A percentile compares a stretch with the other conserved stretches of the same genome.
phyloP scores from a whole-genome alignment of 1,140 invertebrate species.

The Apis florea region DNA sequence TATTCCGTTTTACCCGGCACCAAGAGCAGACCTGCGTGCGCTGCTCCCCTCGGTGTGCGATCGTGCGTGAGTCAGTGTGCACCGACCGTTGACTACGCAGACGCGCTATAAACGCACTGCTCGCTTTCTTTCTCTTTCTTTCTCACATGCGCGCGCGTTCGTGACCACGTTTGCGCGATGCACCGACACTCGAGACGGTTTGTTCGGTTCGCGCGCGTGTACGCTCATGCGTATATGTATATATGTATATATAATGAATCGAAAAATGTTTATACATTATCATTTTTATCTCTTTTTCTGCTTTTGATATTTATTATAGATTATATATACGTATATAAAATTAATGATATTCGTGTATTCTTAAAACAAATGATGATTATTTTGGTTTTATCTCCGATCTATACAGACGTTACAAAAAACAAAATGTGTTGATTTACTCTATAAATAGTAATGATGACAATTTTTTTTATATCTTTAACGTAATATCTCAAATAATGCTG shows the following conservation, averaged over 20 bases:
- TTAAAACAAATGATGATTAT: no score
- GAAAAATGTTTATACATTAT: background rate
- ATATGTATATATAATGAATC: background rate
- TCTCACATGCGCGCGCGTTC: background rate
- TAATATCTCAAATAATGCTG: no score
- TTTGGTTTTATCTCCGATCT: no score
- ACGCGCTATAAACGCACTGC: constrained; percentile 30
- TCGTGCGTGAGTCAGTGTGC: constrained; percentile 28
- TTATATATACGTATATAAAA: no score
- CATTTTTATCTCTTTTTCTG: no score
- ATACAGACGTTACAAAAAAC: no score
- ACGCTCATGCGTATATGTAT: background rate
- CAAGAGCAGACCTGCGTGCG: constrained; percentile 25
- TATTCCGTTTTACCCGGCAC: constrained; percentile 17
- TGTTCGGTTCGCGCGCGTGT: background rate
- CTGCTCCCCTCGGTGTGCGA: constrained; percentile 28
- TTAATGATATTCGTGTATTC: no score
- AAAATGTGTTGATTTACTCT: no score
- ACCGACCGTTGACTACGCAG: constrained; percentile 49
- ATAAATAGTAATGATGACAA: no score
- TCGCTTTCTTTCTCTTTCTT: background rate
- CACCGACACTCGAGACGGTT: constrained; percentile 1
- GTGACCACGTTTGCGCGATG: constrained; percentile 22
- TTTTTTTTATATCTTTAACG: no score
- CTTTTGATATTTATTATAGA: no score